Evolutionary conservation across 2,888 invertebrate genomes (phyloP), one percentile per base, ranked within the genome.

Genomic region (Melanchra persicariae): DNA sequence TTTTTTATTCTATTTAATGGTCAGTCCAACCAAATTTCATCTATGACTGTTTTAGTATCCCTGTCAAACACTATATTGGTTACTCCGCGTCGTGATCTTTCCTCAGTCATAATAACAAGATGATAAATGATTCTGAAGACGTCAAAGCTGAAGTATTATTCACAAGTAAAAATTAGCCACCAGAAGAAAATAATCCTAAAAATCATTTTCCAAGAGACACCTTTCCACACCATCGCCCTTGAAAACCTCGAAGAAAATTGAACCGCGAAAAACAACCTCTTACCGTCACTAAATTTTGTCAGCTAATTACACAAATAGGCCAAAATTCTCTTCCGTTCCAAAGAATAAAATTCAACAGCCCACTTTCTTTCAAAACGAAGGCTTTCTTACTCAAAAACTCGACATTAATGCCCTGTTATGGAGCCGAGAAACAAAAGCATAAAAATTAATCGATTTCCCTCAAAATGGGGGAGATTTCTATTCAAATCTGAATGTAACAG

Each of bases 381-480:
- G 82, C 67, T 75, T 79, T 72, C 79, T 79, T 78, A 81, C 59
- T 74, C 79, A 83, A 79, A 84, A 77, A 73, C 34, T 60, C 63
- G 72, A 79, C 79, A 55, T 69, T 75, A 74, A 82, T 75, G 58
- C 71, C 63, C 51, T 79, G 82, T 84, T 83, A 79, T 69, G 73
- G 67, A 61, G 47, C 65, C 55, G 45, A 49, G 72, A 77, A 81
- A 82, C 82, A 84, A 79, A 79, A 66, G 77, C 74, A 79, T 84
- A 77, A 83, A 83, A 83, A 84, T 77, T 84, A 81, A 84, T 83
- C 79, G 83, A 84, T 84, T 77, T 61, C 65, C 45, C 62, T 34
- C 62, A 70, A 71, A 77, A 70, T 45, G 66, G 57, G 64, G 65
- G 66, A n/a, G 57, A 34, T 59, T n/a, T 69, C 77, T 40, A 58